These are phyloP conservation scores for Leptogaster cylindrica DNA, from an alignment of 2,888 invertebrate species.

Conservation along the genomic window DNA sequence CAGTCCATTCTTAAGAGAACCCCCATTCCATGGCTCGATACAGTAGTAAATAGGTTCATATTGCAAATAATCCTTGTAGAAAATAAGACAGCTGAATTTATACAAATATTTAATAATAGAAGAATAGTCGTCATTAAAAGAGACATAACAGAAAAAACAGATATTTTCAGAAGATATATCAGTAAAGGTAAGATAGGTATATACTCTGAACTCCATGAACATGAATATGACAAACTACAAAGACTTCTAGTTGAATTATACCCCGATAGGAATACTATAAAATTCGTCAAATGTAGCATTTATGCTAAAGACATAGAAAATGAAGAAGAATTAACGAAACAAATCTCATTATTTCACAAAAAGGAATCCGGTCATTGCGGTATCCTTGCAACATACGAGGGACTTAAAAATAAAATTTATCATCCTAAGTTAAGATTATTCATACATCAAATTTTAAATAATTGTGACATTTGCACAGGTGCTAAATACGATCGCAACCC, in stretches of 20 bases:
- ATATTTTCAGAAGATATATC: constrained; percentile 23
- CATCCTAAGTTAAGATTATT: constrained; percentile 44
- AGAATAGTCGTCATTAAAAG: constrained; percentile 19
- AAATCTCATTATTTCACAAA: constrained; percentile 47
- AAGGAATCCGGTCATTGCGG: constrained; percentile 49
- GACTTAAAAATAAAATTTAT: constrained; percentile 48
- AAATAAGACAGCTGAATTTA: constrained; percentile 10
- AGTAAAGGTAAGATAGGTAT: constrained; percentile 47
- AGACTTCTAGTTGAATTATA: constrained; percentile 48
- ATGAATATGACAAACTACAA: constrained; percentile 47
- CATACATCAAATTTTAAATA: constrained; percentile 9
- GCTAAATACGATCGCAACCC: constrained; percentile 2
- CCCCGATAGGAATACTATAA: constrained; percentile 45
- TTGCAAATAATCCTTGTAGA: constrained; percentile 34
- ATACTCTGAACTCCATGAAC: constrained; percentile 45
- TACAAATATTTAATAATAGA: constrained; percentile 1
- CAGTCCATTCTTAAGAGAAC: constrained; percentile 24
- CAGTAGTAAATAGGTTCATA: constrained; percentile 36
- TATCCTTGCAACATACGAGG: constrained; percentile 47
- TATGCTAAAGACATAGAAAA: constrained; percentile 48
- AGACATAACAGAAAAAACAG: constrained; percentile 1
- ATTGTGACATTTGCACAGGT: background rate
- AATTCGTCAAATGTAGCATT: constrained; percentile 48
- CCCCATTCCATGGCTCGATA: constrained; percentile 33
- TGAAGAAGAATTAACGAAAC: constrained; percentile 47